Percentiles rank a stretch among this genome's conserved stretches.
These are phyloP conservation scores for Diaphora mendica DNA, from an alignment of 2,888 invertebrate genomes.

Conservation along the genomic window DNA sequence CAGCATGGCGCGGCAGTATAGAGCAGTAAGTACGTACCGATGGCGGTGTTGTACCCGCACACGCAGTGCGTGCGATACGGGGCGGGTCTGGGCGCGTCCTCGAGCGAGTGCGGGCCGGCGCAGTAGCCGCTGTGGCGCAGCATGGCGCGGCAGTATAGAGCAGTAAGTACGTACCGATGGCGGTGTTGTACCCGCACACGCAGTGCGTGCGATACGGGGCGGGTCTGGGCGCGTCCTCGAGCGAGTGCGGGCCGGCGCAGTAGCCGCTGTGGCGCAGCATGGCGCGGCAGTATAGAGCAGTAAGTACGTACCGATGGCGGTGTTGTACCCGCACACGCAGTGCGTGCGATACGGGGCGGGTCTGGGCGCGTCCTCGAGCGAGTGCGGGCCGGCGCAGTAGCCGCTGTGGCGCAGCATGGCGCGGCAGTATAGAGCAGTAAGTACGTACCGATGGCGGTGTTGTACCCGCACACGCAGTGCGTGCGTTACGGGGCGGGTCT, in stretches of 20 bases:
- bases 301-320: conserved; percentile 65
- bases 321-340: conserved; percentile 89
- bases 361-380: conserved; percentile 83
- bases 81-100: conserved; percentile 85
- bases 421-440: conserved; percentile 87
- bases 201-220: conserved; percentile 91
- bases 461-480: conserved; percentile 90
- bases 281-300: conserved; percentile 91
- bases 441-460: conserved; percentile 44
- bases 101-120: conserved; percentile 89
- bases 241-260: conserved; percentile 84
- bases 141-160: conserved; percentile 92
- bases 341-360: conserved; percentile 88
- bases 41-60: conserved; percentile 80
- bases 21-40: conserved; percentile 85
- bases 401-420: conserved; percentile 88
- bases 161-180: conserved; percentile 77
- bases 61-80: conserved; percentile 91
- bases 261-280: conserved; percentile 87
- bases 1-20: too few species aligned
- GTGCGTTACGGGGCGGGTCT: conserved; percentile 87
- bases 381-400: conserved; percentile 93
- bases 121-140: conserved; percentile 90
- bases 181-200: conserved; percentile 85
- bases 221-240: conserved; percentile 82